Base-by-base conservation (phyloP, 1,140 invertebrate genomes). In the Ostrea edulis region DNA sequence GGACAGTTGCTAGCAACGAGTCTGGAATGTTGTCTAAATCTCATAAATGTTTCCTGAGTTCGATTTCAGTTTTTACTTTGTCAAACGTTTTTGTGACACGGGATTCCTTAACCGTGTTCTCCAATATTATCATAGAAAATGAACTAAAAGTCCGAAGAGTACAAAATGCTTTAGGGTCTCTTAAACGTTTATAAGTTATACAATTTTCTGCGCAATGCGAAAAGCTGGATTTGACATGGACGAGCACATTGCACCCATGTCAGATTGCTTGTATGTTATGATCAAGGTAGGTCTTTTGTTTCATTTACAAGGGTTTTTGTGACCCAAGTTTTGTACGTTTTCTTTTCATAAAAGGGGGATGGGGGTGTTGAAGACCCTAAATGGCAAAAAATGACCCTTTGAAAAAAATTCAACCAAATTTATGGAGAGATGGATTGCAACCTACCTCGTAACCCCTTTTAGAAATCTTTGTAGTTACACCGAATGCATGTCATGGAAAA, bases 11-110 rank as follows among this genome's bases (percentile, higher is more conserved):
- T 82, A 51, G 86, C 51, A 52, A 83, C 71, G 8, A 52, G 22
- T 22, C 20, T 51, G 83, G 71, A 85, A 85, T 71, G 29, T 55
- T 12, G 12, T 85, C 86, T 87, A 14, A 9, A 58, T 85, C 55
- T 20, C 17, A 20, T 9, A 81, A 51, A 81, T 20, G 62, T n/a
- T 86, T n/a, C n/a, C n/a, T 84, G 11, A 17, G 55, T 62, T 62
- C 17, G 20, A 44, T 44, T 20, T 62, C 14, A 29, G 25, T 25
- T 29, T 25, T 2, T 77, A 25, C 25, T 77, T 12, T 11, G 14
- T 8, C 12, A 77, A 77, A 77, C 68, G 68, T 77, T 77, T 77
- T 12, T 9, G 8, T 35, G 9, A 77, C 25, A 35, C 14, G 25
- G 29, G 22, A 17, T 29, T 35, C 25, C 8, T 22, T 8, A 12